Percentiles rank a stretch among this genome's conserved stretches.
Conservation (phyloP, 2,888 invertebrate species). For the Subacronicta megacephala region DNA sequence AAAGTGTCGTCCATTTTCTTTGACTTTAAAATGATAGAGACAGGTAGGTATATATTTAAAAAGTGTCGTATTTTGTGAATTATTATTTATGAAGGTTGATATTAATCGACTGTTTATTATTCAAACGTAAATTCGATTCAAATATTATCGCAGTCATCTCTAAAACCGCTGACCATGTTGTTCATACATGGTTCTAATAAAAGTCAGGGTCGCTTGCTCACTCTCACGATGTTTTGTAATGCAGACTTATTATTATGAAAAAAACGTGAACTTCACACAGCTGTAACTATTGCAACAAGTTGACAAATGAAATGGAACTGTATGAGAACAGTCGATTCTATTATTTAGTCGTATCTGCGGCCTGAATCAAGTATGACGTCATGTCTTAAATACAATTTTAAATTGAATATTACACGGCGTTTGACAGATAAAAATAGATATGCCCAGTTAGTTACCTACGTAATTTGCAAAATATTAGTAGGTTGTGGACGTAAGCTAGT, state of each 20-base stretch:
- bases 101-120: not conserved
- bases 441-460: no score
- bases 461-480: no score
- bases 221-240: conserved; percentile 46
- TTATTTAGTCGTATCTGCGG: conserved; percentile 8
- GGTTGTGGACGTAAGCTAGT: no score
- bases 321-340: not conserved
- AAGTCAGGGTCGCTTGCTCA: conserved; percentile 38
- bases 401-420: no score
- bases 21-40: no score
- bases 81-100: no score
- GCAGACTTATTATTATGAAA: conserved; percentile 29
- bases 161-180: conserved; percentile 3
- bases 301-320: conserved; percentile 15
- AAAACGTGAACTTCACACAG: conserved; percentile 48
- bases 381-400: no score
- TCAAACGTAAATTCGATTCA: conserved; percentile 6
- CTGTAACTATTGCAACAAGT: conserved; percentile 25
- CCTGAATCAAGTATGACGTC: not conserved
- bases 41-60: no score
- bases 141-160: conserved; percentile 1
- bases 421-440: no score
- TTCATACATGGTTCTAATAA: conserved; percentile 20
- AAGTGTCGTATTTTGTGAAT: no score
- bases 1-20: no score